Conservation (phyloP, 2,797 vertebrate genomes). For the Tamandua tetradactyla region DNA sequence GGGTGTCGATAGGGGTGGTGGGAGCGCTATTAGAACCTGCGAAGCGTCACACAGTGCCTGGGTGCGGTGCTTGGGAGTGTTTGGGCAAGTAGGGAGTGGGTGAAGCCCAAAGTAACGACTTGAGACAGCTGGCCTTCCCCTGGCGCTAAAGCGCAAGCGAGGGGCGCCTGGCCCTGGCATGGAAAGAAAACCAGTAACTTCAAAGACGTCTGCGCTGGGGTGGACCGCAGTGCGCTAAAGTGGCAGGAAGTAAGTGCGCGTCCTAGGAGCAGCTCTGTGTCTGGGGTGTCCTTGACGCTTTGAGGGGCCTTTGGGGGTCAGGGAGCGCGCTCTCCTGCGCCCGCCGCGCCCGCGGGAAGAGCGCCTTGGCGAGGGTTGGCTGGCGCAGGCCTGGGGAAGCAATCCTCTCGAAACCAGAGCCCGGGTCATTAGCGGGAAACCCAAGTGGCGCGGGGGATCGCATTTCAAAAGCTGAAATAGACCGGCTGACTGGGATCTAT, state of each 20-base stretch:
- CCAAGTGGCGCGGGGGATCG: constrained; percentile 37
- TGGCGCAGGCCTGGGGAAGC: neutral
- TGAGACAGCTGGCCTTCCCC: neutral
- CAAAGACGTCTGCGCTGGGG: rapidly evolving
- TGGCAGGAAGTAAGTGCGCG: neutral
- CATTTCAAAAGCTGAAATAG: constrained; percentile 70
- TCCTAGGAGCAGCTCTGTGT: neutral
- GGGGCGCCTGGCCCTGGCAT: neutral
- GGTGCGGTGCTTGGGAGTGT: rapidly evolving
- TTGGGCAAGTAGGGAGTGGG: too few species aligned
- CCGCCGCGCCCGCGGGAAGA: rapidly evolving
- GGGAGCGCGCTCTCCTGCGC: neutral
- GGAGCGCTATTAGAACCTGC: neutral
- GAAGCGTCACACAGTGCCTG: neutral
- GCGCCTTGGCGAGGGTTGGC: rapidly evolving
- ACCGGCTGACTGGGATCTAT: neutral
- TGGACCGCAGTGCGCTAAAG: neutral
- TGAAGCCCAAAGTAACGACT: neutral
- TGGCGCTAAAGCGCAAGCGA: rapidly evolving
- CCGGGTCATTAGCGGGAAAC: constrained; percentile 10
- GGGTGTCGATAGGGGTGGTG: rapidly evolving
- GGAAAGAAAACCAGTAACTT: neutral
- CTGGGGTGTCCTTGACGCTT: neutral
- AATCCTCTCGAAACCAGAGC: constrained; percentile 3
- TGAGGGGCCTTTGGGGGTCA: neutral